Conservation (phyloP, 2,888 invertebrate genomes). For the Melanostoma mellinum region DNA sequence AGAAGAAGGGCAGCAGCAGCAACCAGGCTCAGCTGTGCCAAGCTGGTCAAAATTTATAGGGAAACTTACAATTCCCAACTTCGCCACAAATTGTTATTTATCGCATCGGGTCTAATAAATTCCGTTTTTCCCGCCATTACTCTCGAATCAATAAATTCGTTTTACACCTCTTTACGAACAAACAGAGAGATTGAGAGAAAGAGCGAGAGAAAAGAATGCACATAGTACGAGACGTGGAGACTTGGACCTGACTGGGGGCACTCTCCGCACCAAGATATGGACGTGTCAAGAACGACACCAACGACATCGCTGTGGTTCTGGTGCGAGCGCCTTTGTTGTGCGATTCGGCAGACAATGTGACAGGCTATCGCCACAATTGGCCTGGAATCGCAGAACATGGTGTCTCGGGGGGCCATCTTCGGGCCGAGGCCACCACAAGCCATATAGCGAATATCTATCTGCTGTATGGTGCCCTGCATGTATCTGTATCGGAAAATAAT, state of each 20-base stretch:
- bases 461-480: constrained; percentile 43
- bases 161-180: constrained; percentile 68
- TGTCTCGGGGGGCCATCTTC: constrained; percentile 56
- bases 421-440: constrained; percentile 13
- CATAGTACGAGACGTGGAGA: no score
- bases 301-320: constrained; percentile 36
- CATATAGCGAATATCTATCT: constrained; percentile 38
- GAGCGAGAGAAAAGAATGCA: constrained; percentile 14
- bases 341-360: constrained; percentile 70
- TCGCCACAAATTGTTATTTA: constrained; percentile 72
- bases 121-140: constrained; percentile 71
- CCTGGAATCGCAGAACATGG: constrained; percentile 46
- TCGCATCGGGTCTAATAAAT: constrained; percentile 68
- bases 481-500: constrained; percentile 73
- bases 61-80: constrained; percentile 68
- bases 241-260: constrained; percentile 17
- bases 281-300: constrained; percentile 61
- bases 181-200: constrained; percentile 24
- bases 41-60: constrained; percentile 61
- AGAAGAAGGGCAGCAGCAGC: background rate
- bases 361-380: constrained; percentile 71
- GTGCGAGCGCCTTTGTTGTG: constrained; percentile 65
- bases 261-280: constrained; percentile 32
- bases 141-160: constrained; percentile 72
- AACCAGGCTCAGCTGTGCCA: constrained; percentile 6